Evolutionary conservation across 2,888 invertebrate genomes (phyloP).

Genomic region (Pseudococcus longispinus): DNA sequence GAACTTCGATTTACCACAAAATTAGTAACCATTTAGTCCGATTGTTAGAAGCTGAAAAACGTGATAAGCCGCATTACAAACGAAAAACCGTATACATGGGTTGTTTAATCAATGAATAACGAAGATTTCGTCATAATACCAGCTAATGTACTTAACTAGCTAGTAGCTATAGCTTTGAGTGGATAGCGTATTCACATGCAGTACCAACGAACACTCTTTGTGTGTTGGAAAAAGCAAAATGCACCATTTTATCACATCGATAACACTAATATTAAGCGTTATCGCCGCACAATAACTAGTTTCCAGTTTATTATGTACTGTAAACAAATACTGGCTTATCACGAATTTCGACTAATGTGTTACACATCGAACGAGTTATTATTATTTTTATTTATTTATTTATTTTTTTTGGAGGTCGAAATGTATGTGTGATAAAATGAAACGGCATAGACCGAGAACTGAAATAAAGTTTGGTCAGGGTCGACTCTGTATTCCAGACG

Average conservation of each 20-base stretch:
- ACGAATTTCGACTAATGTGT: slow-evolving; percentile 34
- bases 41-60: background rate
- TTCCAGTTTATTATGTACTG: slow-evolving; percentile 2
- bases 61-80: background rate
- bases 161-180: background rate
- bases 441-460: background rate
- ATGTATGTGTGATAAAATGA: background rate
- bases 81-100: background rate
- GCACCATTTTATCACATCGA: background rate
- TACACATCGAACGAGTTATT: slow-evolving; percentile 30
- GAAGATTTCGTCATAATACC: background rate
- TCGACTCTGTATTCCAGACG: slow-evolving; percentile 11
- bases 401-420: slow-evolving; percentile 32
- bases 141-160: background rate
- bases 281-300: slow-evolving; percentile 3
- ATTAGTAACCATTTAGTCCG: background rate
- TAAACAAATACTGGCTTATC: slow-evolving; percentile 31
- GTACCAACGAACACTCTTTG: no score
- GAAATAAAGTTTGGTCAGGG: slow-evolving; percentile 46
- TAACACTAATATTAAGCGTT: background rate
- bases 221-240: background rate
- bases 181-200: no score
- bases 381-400: slow-evolving; percentile 16
- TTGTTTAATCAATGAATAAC: background rate
- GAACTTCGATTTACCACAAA: slow-evolving; percentile 28